Evolutionary conservation across 2,113 vertebrate genomes (phyloP).

Genomic region (Trichomycterus rosablanca): DNA sequence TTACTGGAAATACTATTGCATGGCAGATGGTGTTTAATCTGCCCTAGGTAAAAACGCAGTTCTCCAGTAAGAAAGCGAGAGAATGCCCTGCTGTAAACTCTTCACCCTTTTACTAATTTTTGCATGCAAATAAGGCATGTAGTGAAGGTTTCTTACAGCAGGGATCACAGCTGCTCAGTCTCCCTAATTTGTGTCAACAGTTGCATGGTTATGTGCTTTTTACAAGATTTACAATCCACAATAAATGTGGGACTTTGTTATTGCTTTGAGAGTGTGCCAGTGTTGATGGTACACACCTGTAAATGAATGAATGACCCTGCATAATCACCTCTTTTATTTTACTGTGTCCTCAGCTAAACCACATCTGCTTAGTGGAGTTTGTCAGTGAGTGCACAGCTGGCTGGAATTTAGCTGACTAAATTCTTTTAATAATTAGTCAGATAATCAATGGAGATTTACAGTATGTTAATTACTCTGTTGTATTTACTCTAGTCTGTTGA

Average conservation of each 20-base stretch:
- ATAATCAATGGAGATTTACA: too few species aligned
- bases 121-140: background rate
- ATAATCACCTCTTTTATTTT: background rate
- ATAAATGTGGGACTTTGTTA: background rate
- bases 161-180: background rate
- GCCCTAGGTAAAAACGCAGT: slow-evolving; percentile 6
- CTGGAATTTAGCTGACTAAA: too few species aligned
- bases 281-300: background rate
- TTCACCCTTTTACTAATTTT: background rate
- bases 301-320: background rate
- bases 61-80: slow-evolving; percentile 1
- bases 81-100: background rate
- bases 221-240: slow-evolving; percentile 7
- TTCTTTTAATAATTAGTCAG: too few species aligned
- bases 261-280: background rate
- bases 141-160: background rate
- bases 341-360: background rate
- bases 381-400: background rate
- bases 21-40: slow-evolving; percentile 18
- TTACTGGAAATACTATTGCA: slow-evolving; percentile 22
- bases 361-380: slow-evolving; percentile 11
- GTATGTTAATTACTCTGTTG: too few species aligned
- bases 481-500: too few species aligned
- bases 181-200: slow-evolving; percentile 4
- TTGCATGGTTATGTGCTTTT: slow-evolving; percentile 9